Evolutionary conservation across 2,888 invertebrate species (phyloP), one percentile per base, ranked within the genome.

Genomic region (Carterocephalus palaemon): DNA sequence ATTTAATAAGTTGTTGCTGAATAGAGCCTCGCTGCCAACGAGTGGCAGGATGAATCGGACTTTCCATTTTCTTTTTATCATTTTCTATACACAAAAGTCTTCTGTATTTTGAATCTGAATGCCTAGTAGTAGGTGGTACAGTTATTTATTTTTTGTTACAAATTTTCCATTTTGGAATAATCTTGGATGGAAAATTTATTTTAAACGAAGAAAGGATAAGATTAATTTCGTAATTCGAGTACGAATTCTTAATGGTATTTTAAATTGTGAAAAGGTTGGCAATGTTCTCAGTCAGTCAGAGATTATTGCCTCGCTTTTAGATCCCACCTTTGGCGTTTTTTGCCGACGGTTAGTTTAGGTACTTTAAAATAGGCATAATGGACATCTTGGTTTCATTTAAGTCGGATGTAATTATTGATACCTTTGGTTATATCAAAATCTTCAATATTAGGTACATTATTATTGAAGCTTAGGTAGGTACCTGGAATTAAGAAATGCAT

Each of bases 1-100:
- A 83, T 83, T 83, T 80, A 83, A 83, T 83, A 84, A 84, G 82
- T 80, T 80, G 71, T 74, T 76, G 69, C 70, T 84, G 84, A 84
- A 84, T 81, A 76, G 79, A 72, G 55, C 66, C 62, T 53, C 54
- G 64, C 61, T 60, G 64, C 63, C 61, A 54, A 63, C 52, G 71
- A 69, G 71, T 61, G 63, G 62, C 54, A 63, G 69, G 67, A 72
- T 80, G 81, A 79, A 82, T 74, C 68, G 70, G 71, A 74, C 66
- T 73, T 76, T 77, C 70, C 71, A 69, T 77, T 73, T 73, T 75
- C 58, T 58, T 65, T 66, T 67, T 64, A 63, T 53, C 47, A 47
- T 53, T 58, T 56, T 55, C 51, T 52, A 54, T 57, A 54, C 58
- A 61, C 53, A 58, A 57, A 56, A 60, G 52, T 57, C 56, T 56